Percentiles rank a stretch among this genome's conserved stretches.
Evolutionary conservation across 1,140 invertebrate species (phyloP).

Genomic region (Trichomalopsis sarcophagae): DNA sequence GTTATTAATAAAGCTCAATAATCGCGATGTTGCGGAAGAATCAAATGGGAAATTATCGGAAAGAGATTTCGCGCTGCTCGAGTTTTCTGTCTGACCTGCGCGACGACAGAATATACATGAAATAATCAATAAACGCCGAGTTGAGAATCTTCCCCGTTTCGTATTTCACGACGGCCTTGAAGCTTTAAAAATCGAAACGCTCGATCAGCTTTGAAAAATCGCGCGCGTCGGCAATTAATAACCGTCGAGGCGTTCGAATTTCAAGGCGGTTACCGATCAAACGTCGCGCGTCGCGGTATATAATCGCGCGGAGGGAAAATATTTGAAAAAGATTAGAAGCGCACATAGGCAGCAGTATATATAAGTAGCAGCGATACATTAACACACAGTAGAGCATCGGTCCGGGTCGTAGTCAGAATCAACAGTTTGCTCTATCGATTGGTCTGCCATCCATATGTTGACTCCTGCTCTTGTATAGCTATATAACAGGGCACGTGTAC

Average conservation of each 20-base stretch:
- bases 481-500: background rate
- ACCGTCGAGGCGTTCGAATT: background rate
- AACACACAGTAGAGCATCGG: background rate
- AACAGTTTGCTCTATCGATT: constrained; percentile 74
- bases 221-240: no score
- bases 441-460: constrained; percentile 58
- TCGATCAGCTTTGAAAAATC: no score
- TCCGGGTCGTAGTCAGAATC: constrained; percentile 67
- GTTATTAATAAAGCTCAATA: background rate
- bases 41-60: background rate
- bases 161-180: no score
- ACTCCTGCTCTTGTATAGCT: constrained; percentile 15
- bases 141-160: background rate
- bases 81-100: no score
- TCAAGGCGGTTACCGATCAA: background rate
- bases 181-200: no score
- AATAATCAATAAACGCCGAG: background rate
- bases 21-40: background rate
- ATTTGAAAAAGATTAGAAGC: constrained; percentile 35
- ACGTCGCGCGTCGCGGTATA: background rate
- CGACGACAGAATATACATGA: background rate
- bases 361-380: background rate
- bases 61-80: background rate
- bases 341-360: background rate
- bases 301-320: constrained; percentile 16